phyloP scores from a whole-genome alignment of 2,113 vertebrate genomes.

The Scomber colias region DNA sequence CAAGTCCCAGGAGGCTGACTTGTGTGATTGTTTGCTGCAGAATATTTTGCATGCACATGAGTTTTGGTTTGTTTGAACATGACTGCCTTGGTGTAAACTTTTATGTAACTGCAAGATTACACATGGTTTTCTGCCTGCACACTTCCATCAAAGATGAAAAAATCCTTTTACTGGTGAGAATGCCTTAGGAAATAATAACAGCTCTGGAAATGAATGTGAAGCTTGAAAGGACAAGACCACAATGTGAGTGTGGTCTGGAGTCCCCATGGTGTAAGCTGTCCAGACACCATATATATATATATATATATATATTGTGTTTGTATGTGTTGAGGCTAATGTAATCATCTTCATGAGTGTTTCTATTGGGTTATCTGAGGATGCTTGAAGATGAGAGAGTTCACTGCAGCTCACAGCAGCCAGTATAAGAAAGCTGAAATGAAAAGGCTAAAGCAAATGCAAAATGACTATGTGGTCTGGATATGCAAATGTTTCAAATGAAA shows the following conservation, averaged over 20 bases:
- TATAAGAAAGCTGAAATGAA: slow-evolving; percentile 24
- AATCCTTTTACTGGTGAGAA: slow-evolving; percentile 27
- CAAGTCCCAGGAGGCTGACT: slow-evolving; percentile 35
- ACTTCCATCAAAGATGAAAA: slow-evolving; percentile 33
- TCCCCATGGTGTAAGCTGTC: slow-evolving; percentile 40
- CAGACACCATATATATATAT: slow-evolving; percentile 40
- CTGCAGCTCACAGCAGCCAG: slow-evolving; percentile 35
- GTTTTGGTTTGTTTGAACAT: slow-evolving; percentile 28
- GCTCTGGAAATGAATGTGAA: slow-evolving; percentile 41
- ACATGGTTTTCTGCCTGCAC: neutral
- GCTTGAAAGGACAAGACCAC: slow-evolving; percentile 38
- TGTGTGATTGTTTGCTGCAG: slow-evolving; percentile 27
- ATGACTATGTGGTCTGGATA: neutral
- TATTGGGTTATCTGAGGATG: slow-evolving; percentile 43
- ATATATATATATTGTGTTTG: neutral
- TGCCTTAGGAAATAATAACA: slow-evolving; percentile 56
- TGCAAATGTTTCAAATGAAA: slow-evolving; percentile 2
- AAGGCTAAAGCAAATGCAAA: slow-evolving; percentile 21
- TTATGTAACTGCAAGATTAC: slow-evolving; percentile 38
- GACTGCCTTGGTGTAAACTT: slow-evolving; percentile 10
- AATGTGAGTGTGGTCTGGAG: slow-evolving; percentile 11
- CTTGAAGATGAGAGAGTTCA: slow-evolving; percentile 44
- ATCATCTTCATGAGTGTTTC: slow-evolving; percentile 47
- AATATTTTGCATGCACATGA: neutral
- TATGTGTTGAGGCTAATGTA: slow-evolving; percentile 21